Conservation (phyloP, 2,113 vertebrate genomes). For the Vulpes ferrilata region DNA sequence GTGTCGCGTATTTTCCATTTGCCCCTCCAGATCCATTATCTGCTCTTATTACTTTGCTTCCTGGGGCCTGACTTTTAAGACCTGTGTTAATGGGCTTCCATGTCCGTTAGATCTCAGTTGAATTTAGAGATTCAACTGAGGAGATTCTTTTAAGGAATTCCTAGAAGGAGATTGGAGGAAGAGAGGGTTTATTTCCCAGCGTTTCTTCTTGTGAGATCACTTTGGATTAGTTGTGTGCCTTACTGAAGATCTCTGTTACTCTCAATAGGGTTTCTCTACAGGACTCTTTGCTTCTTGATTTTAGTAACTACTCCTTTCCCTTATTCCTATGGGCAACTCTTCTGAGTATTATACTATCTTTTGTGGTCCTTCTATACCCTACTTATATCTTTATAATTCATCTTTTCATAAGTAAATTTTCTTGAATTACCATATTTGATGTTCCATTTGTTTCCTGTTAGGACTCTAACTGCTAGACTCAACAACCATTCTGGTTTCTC, state of each 20-base stretch:
- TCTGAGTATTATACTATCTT: background rate
- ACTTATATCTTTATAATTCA: background rate
- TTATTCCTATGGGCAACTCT: background rate
- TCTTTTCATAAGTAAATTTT: background rate
- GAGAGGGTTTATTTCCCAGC: background rate
- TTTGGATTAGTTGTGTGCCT: background rate
- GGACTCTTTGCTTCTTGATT: background rate
- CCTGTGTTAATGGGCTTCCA: background rate
- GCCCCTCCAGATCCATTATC: background rate
- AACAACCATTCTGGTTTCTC: background rate
- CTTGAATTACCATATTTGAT: background rate
- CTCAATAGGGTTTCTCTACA: background rate
- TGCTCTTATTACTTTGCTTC: background rate
- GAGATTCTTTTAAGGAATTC: background rate
- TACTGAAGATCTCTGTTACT: background rate
- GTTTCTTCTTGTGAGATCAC: background rate
- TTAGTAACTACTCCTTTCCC: background rate
- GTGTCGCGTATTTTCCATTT: background rate
- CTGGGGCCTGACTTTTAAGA: background rate
- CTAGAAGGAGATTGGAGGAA: background rate
- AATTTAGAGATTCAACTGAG: background rate
- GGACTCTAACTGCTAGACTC: background rate
- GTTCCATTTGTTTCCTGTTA: background rate
- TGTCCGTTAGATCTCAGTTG: background rate
- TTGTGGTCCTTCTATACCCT: background rate